Percentiles rank a stretch among this genome's conserved stretches.
Evolutionary conservation across 2,888 invertebrate genomes (phyloP).

Genomic region (Hydroisotoma schaefferi): DNA sequence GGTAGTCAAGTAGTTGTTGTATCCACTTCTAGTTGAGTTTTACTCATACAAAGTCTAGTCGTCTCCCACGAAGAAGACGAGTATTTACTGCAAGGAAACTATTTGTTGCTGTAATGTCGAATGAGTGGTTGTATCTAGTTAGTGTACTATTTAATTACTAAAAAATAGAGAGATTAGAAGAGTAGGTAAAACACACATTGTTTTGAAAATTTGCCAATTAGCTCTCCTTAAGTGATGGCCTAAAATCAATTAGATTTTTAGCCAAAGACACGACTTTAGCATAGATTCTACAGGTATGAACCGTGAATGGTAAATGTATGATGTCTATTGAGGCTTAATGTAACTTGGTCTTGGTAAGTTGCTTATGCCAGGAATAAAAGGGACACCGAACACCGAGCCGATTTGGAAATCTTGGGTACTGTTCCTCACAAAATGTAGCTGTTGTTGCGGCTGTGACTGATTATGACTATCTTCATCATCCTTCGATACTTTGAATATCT

Average conservation of each 20-base stretch:
- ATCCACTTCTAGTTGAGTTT: no score
- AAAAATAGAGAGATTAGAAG: no score
- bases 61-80: no score
- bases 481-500: background rate
- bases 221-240: background rate
- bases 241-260: background rate
- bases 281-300: no score
- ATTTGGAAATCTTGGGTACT: background rate
- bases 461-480: background rate
- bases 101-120: no score
- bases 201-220: background rate
- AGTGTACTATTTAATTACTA: no score
- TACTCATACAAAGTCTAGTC: no score
- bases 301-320: no score
- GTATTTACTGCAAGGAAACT: no score
- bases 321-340: no score
- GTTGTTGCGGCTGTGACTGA: background rate
- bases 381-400: background rate
- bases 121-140: no score
- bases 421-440: background rate
- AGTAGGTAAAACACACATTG: conserved; percentile 1
- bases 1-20: background rate
- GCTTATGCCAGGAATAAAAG: background rate
- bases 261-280: background rate
- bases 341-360: background rate